Base-by-base conservation (phyloP, 2,888 invertebrate genomes). In the Icerya purchasi region DNA sequence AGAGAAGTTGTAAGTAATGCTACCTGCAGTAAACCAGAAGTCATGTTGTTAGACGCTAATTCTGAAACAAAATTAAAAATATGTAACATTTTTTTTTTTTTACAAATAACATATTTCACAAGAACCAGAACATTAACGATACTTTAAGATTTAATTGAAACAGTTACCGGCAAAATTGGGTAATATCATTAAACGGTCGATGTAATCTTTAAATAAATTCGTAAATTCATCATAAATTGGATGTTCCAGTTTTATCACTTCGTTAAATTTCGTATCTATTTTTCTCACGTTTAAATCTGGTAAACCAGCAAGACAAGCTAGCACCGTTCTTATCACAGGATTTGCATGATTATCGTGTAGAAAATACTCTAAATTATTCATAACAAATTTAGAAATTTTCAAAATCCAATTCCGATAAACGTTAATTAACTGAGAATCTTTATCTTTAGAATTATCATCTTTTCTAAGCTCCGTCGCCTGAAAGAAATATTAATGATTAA, bases 341-440 rank as follows among this genome's bases (percentile, higher is more conserved):
- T 82, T 87, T 0, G 83, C 86, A 64, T 83, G 86, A 0, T 74
- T 73, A 68, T 89, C 85, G 78, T 81, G 82, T 0, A 86, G 77
- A 67, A 84, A 89, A 68, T 89, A 88, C 69, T 89, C 89, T 61
- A 87, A 73, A 73, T 90, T 90, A 70, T 90, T 90, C 1, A 87
- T 70, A 22, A 83, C 74, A 70, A 84, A 90, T 72, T 80, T 84
- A 61, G 82, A 78, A 2, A 84, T 73, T 70, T 83, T 86, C 18
- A 83, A 63, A 1, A 83, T 78, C 69, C 84, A 84, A 36, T 36
- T 36, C 14, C 36, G 36, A 36, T 36, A 36, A 8, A 14, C 14
- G 14, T 5, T 14, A 36, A 8, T 10, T n/a, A 52, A 20, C 8
- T 52, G 22, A n/a, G n/a, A n/a, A n/a, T n/a, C n/a, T n/a, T n/a